phyloP scores from a whole-genome alignment of 2,113 vertebrate genomes.

The Chaetura pelagica region DNA sequence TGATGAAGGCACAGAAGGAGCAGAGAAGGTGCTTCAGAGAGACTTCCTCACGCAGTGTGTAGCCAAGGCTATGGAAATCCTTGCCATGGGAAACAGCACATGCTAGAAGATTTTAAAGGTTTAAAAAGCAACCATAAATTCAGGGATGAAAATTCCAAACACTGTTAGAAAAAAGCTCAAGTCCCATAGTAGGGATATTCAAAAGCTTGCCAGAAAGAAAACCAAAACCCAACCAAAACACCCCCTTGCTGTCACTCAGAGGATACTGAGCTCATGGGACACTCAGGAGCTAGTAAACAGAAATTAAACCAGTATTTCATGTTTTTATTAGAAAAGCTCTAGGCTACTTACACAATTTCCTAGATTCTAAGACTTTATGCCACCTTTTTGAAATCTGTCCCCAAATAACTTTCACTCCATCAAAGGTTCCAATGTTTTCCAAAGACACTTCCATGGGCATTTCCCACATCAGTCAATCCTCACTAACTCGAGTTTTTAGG shows the following conservation, averaged over 20 bases:
- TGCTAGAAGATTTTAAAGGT: background rate
- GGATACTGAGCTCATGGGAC: background rate
- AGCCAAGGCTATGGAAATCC: background rate
- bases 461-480: background rate
- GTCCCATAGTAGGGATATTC: background rate
- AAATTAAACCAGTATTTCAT: background rate
- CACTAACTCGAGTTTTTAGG: fast-evolving
- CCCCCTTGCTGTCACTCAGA: background rate
- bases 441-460: background rate
- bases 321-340: background rate
- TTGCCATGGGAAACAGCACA: background rate
- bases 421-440: background rate
- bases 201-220: background rate
- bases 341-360: background rate
- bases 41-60: background rate
- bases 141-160: background rate
- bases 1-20: background rate
- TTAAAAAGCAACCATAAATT: background rate
- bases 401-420: background rate
- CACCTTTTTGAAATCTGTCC: background rate
- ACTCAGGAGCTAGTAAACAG: background rate
- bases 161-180: background rate
- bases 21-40: background rate
- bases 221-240: too few species aligned
- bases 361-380: background rate